Evolutionary conservation across 30 jellyfish, hydroid and myxozoan genomes (phyloP), one percentile per base, ranked within the genome.

Genomic region (Morbakka virulenta): DNA sequence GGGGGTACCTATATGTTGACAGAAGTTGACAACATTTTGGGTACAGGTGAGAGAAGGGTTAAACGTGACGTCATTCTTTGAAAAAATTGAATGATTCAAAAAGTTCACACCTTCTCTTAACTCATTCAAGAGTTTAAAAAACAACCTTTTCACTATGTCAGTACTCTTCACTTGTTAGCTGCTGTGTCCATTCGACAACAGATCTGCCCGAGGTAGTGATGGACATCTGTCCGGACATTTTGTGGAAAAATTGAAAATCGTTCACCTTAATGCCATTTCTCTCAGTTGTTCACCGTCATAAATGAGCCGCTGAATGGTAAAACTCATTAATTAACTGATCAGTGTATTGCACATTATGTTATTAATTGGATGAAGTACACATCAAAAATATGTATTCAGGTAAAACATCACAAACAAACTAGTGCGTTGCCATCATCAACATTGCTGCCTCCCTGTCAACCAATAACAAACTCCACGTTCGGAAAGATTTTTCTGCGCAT

Each of bases 181-280:
- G 57, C 57, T 41, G 57, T 41, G 57, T 41, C 57, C 57, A 41
- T 41, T 41, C 57, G n/a, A n/a, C n/a, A n/a, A n/a, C n/a, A n/a
- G n/a, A n/a, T n/a, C n/a, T n/a, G n/a, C n/a, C n/a, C n/a, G n/a
- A n/a, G n/a, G n/a, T n/a, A n/a, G n/a, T n/a, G n/a, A n/a, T n/a
- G n/a, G n/a, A n/a, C n/a, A 41, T 41, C 57, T 41, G 57, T 41
- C 57, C 57, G 17, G 57, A 17, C 9, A 41, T 41, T 41, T 41
- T 41, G 57, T 41, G 57, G 57, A 41, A 6, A 41, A 41, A 41
- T 41, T 9, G 57, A 41, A 41, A 41, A 41, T 41, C 57, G 17
- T 41, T 9, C 57, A 41, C 57, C 57, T 41, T 41, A 41, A 41
- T 41, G 57, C 57, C 57, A 41, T 41, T 41, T 41, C 13, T 17